Base-by-base conservation (phyloP, 2,113 vertebrate genomes). In the Pelodiscus sinensis region DNA sequence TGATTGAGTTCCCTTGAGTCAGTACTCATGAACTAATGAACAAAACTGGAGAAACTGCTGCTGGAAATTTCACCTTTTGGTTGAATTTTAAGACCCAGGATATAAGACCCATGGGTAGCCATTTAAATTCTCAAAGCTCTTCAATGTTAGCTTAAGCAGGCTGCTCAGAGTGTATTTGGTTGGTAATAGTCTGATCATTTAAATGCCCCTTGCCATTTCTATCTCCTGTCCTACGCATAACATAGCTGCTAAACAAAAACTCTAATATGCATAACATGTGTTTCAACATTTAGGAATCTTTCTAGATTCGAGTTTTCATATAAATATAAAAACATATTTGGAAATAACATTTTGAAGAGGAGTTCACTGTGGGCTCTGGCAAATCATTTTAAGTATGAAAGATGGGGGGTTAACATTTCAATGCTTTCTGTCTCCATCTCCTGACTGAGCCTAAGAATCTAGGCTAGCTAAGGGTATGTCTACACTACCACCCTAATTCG, bases 281-380 rank as follows among this genome's bases (percentile, higher is more conserved):
- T 38, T 25, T 44, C 25, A 44, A 12, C 22, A 75, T 44, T 75
- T 75, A 24, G 6, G 31, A n/a, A 25, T 80, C 81, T 84, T 78
- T 6, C 13, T 62, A 29, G 11, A 0, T 2, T 7, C 51, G 1
- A 10, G 2, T 80, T 73, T 79, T 1, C 2, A 38, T 31, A 50
- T 78, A 2, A 55, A 54, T 79, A 77, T 51, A 35, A 82, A 90
- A 73, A 55, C 24, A 1, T 29, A 18, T 6, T 87, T 81, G 86
- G 4, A 75, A 25, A 12, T 44, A 75, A 75, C 9, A 44, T 50
- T 75, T 13, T 50, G 38, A 38, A 38, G 22, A 75, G 22, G 10
- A 35, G 6, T 50, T 75, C 12, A 24, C 71, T 44, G 82, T 81
- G 85, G 86, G 15, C 38, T 85, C 56, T 90, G 22, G 15, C 38